Evolutionary conservation across 2,888 invertebrate genomes (phyloP).

Genomic region (Taphrorychus bicolor): DNA sequence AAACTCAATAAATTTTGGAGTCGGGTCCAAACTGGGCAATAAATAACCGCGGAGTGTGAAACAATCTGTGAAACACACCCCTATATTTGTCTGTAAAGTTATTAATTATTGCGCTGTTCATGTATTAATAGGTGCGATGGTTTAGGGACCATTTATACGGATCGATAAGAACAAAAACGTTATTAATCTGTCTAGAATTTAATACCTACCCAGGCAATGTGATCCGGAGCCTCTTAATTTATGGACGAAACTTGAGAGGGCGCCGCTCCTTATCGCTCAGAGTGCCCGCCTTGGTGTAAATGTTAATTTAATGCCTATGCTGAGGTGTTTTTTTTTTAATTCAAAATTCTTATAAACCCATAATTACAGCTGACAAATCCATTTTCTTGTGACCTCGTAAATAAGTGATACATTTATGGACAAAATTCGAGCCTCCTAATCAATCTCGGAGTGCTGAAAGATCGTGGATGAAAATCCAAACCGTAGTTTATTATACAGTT

Average conservation of each 20-base stretch:
- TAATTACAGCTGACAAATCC: no score
- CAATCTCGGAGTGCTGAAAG: slow-evolving; percentile 33
- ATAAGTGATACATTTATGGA: no score
- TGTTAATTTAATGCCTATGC: no score
- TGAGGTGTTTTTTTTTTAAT: no score
- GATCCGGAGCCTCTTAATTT: background rate
- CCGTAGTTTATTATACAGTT: slow-evolving; percentile 31
- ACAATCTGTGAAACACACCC: slow-evolving; percentile 15
- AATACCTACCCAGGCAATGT: background rate
- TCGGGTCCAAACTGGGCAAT: background rate
- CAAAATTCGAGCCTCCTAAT: slow-evolving; percentile 34
- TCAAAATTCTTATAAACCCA: no score
- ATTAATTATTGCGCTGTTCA: slow-evolving; percentile 16
- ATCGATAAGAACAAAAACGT: slow-evolving; percentile 4
- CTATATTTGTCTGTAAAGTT: slow-evolving; percentile 27
- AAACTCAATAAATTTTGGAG: background rate
- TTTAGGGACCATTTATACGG: background rate
- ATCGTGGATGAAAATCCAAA: slow-evolving; percentile 27
- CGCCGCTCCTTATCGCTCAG: background rate
- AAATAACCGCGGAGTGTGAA: background rate
- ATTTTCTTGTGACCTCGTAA: no score
- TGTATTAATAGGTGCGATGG: background rate
- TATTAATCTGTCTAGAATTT: slow-evolving; percentile 3
- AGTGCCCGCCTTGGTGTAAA: background rate
- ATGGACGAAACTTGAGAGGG: background rate